Conservation (phyloP, 2,113 vertebrate genomes). For the Myxocyprinus asiaticus region DNA sequence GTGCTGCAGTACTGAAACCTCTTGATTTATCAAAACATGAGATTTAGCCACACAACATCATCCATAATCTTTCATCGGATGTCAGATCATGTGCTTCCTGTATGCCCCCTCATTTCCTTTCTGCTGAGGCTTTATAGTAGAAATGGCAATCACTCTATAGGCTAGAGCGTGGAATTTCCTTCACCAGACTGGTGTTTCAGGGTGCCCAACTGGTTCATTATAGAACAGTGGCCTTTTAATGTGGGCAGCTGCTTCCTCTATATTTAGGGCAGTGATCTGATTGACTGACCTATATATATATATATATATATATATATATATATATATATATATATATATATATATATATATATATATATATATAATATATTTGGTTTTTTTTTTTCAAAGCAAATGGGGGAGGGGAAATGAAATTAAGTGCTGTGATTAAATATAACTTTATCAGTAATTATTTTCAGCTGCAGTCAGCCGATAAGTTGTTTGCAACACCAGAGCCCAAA, state of each 20-base stretch:
- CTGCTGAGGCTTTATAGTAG: slow-evolving; percentile 27
- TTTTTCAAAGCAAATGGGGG: neutral
- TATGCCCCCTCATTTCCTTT: slow-evolving; percentile 30
- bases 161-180: slow-evolving; percentile 46
- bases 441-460: neutral
- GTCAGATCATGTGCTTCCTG: slow-evolving; percentile 47
- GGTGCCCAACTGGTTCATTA: slow-evolving; percentile 43
- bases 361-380: no score
- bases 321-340: no score
- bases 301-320: no score
- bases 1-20: no score
- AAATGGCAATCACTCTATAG: slow-evolving; percentile 51
- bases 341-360: no score
- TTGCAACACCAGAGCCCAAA: no score
- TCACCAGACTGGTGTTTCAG: slow-evolving; percentile 34
- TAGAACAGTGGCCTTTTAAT: slow-evolving; percentile 44
- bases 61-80: slow-evolving; percentile 39
- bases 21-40: neutral
- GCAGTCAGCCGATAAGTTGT: no score
- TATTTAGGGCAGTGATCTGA: slow-evolving; percentile 52
- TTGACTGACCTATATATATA: slow-evolving; percentile 46
- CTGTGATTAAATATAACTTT: neutral
- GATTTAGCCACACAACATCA: slow-evolving; percentile 2
- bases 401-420: slow-evolving; percentile 12
- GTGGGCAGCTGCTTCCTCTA: slow-evolving; percentile 54